Percentiles rank a stretch among this genome's conserved stretches.
Evolutionary conservation across 1,140 invertebrate species (phyloP).

Genomic region (Eubasilissa regina): DNA sequence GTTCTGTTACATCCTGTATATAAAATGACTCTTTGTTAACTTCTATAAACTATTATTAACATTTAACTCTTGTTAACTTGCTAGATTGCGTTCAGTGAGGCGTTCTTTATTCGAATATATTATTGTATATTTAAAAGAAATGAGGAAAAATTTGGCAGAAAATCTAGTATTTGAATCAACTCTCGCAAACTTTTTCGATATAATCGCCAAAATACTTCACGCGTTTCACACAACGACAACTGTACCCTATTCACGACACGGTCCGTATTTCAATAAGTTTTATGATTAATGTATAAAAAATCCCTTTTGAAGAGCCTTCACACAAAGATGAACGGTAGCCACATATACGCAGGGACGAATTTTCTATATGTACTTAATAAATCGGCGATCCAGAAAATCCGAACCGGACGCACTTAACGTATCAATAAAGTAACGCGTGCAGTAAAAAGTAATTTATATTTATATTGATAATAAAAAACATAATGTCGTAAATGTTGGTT

Average conservation of each 20-base stretch:
- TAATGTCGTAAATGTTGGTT: too few species aligned
- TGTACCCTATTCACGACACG: slow-evolving; percentile 1
- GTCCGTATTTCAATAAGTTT: slow-evolving; percentile 21
- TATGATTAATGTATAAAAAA: slow-evolving; percentile 15
- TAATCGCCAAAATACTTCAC: not conserved
- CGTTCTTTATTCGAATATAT: too few species aligned
- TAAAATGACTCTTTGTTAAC: too few species aligned
- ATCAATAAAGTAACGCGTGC: too few species aligned
- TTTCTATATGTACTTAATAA: not conserved
- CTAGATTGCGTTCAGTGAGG: too few species aligned
- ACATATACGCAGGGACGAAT: not conserved
- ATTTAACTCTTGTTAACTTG: too few species aligned
- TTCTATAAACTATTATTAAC: too few species aligned
- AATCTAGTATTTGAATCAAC: not conserved
- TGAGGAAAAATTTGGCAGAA: too few species aligned
- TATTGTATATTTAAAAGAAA: too few species aligned
- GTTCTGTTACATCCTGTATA: too few species aligned
- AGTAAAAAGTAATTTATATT: too few species aligned
- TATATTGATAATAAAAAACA: too few species aligned
- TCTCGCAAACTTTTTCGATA: not conserved
- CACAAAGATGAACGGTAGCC: not conserved
- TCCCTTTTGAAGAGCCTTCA: slow-evolving; percentile 13
- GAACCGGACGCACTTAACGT: not conserved
- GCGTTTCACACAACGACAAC: slow-evolving; percentile 14
- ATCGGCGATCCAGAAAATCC: not conserved